Base-by-base conservation (phyloP, 2,888 invertebrate genomes). In the Apamea monoglypha region DNA sequence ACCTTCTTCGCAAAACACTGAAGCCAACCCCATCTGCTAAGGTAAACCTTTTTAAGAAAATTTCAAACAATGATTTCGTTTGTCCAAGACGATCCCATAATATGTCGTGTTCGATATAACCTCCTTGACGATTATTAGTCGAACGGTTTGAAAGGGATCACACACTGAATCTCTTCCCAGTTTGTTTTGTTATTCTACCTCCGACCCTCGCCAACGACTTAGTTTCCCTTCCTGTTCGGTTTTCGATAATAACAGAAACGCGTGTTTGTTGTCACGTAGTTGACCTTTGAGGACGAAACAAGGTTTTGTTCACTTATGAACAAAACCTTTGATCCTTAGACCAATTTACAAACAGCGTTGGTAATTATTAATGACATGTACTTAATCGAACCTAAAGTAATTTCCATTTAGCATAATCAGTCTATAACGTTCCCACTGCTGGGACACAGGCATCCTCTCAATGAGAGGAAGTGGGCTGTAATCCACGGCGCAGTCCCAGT, bases 131-230 rank as follows among this genome's bases (percentile, higher is more conserved):
- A 16, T 70, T 44, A 79, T 25, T 47, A 50, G 69, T n/a, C 29
- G n/a, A n/a, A 18, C 44, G 56, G 29, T 83, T n/a, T 64, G n/a
- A 53, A 79, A 83, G 59, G 36, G 82, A 85, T 82, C 85, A 75
- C 78, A 69, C 40, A 50, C 63, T 29, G 47, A 74, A 68, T 83
- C 77, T 71, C 81, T 78, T 69, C 72, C 7, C 68, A 63, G 21
- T 84, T 68, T 80, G 74, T 79, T 72, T 85, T 68, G 86, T 40
- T 59, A 71, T 74, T 83, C 32, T 63, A 76, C 71, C 76, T 85
- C 74, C 76, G 86, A 85, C 83, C 86, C 71, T 85, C 50, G 59
- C 21, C 50, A 25, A 68, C 8, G 36, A 40, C 70, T 66, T 53
- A 76, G 67, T 82, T 74, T 76, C 44, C 50, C 56, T 74, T 82